A percentile compares a stretch with the other conserved stretches of the same genome.
Evolutionary conservation across 2,888 invertebrate species (phyloP).

Genomic region (Yponomeuta evonymella): DNA sequence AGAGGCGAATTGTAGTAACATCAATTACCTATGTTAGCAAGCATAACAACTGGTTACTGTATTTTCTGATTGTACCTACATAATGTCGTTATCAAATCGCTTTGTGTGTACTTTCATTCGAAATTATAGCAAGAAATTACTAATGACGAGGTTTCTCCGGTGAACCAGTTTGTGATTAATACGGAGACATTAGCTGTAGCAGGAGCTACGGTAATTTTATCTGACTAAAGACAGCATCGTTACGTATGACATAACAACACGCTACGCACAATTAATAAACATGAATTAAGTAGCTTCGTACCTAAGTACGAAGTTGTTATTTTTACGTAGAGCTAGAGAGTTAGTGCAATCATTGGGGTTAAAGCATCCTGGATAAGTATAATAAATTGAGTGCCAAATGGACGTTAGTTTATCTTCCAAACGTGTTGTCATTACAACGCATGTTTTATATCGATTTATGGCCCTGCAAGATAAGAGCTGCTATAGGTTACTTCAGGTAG

Average conservation of each 20-base stretch:
- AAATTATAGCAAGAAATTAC: conserved; percentile 11
- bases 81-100: conserved; percentile 14
- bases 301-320: not conserved
- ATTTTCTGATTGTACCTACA: conserved; percentile 8
- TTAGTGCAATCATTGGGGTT: not conserved
- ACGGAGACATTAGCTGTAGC: not conserved
- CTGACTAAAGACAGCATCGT: not conserved
- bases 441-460: too few species aligned
- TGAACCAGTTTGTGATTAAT: conserved; percentile 12
- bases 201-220: conserved; percentile 6
- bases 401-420: too few species aligned
- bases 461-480: too few species aligned
- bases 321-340: not conserved
- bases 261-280: not conserved
- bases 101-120: conserved; percentile 10
- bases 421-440: too few species aligned
- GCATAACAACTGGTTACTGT: not conserved
- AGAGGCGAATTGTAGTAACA: not conserved
- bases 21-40: not conserved
- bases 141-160: conserved; percentile 15
- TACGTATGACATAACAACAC: conserved; percentile 6
- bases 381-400: too few species aligned
- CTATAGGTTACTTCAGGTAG: too few species aligned
- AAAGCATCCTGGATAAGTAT: too few species aligned
- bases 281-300: not conserved